Percentiles rank a stretch among this genome's conserved stretches.
Evolutionary conservation across 2,113 vertebrate genomes (phyloP).

Genomic region (Hemibagrus wyckioides): DNA sequence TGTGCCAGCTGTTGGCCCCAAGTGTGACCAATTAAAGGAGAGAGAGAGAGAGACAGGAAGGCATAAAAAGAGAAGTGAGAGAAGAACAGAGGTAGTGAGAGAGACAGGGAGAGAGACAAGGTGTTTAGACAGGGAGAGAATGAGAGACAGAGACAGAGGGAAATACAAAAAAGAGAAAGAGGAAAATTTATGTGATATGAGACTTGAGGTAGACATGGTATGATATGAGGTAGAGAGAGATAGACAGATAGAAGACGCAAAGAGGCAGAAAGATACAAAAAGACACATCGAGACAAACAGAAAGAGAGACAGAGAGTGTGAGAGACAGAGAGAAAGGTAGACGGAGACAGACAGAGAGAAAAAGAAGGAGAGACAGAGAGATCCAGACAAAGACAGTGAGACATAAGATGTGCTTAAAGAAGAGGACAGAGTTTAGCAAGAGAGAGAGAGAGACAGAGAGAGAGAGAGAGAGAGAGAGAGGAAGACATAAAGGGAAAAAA

Average conservation of each 20-base stretch:
- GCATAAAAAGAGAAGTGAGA: neutral
- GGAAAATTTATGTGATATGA: no score
- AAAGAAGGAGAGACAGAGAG: neutral
- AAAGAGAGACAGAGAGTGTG: neutral
- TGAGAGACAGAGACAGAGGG: no score
- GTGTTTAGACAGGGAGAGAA: no score
- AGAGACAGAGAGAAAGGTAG: no score
- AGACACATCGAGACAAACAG: neutral
- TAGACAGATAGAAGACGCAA: neutral
- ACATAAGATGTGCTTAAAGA: neutral
- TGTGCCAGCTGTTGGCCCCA: neutral
- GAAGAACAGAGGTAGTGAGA: neutral
- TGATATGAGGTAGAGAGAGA: no score
- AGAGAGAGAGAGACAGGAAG: neutral
- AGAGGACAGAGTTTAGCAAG: no score
- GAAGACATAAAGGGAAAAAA: neutral
- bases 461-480: neutral
- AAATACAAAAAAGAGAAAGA: neutral
- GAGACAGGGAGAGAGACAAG: neutral
- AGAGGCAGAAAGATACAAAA: no score
- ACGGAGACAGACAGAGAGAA: no score
- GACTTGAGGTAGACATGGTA: no score
- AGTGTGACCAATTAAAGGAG: neutral
- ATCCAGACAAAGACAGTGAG: neutral
- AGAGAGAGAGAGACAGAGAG: neutral